These are phyloP conservation scores for Periophthalmus modestus DNA, from an alignment of 2,113 vertebrate genomes.

Conservation along the genomic window DNA sequence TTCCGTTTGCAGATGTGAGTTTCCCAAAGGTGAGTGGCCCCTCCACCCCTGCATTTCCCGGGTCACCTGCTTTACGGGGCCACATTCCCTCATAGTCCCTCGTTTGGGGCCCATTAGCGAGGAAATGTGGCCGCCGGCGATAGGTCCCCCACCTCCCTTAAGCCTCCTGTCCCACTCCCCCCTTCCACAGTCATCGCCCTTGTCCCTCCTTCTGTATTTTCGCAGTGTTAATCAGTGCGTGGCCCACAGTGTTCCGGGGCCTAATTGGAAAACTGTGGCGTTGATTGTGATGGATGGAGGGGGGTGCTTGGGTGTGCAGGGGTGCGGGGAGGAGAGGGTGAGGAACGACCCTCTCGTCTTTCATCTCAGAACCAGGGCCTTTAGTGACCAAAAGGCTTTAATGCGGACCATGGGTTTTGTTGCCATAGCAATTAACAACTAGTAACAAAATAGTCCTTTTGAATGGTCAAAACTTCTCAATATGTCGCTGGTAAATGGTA, in stretches of 20 bases:
- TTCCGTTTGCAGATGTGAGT: constrained; percentile 35
- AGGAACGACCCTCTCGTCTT: constrained; percentile 37
- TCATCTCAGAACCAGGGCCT: constrained; percentile 45
- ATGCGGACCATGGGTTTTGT: too few species aligned
- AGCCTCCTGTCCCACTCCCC: constrained; percentile 18
- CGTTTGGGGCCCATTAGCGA: constrained; percentile 74
- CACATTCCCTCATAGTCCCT: constrained; percentile 67
- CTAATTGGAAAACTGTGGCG: constrained; percentile 70
- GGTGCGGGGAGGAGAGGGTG: constrained; percentile 57
- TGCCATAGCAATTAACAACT: too few species aligned
- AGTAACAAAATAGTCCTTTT: too few species aligned
- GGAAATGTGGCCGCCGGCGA: constrained; percentile 74
- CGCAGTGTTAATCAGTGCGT: constrained; percentile 72
- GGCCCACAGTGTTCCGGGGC: constrained; percentile 73
- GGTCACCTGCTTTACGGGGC: constrained; percentile 72
- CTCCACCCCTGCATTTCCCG: constrained; percentile 37
- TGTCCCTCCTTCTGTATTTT: constrained; percentile 51
- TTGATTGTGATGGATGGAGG: constrained; percentile 79
- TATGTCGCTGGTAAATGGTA: too few species aligned
- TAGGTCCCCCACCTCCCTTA: constrained; percentile 47
- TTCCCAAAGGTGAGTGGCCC: constrained; percentile 34
- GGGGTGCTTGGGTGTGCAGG: too few species aligned
- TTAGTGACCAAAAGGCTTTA: constrained; percentile 18
- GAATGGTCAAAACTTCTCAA: too few species aligned
- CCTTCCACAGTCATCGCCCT: constrained; percentile 48